Base-by-base conservation (phyloP, 2,113 vertebrate species). In the Eretmodus cyanostictus region DNA sequence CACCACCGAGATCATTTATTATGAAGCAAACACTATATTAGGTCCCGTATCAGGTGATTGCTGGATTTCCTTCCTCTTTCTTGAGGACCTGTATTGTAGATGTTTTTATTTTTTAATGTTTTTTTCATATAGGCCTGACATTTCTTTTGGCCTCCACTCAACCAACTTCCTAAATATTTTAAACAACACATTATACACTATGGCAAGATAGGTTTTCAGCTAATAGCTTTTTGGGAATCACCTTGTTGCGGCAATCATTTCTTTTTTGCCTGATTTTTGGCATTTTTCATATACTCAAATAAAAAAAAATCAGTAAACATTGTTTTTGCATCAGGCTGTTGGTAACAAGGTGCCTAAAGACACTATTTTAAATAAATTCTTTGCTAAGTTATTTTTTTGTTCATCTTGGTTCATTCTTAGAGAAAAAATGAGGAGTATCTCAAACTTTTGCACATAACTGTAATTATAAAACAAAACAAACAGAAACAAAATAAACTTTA, bases 391-490 rank as follows among this genome's bases (percentile, higher is more conserved):
- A 2, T 16, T 6, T 71, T 71, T 71, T 42, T 73, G 9, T 17
- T 66, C 34, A 38, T 66, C 34, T 14, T 29, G 40, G 40, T 47
- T 73, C 40, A 76, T 47, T 17, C 24, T 16, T 47, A 29, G 40
- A 73, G 40, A 5, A 27, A 27, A 73, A 71, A 71, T 0, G 0
- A 73, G 5, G 38, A 0, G 0, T 24, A 24, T 16, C 2, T 10
- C 38, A 73, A 73, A 73, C 38, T 4, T 73, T 17, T 45, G 38
- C 2, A 45, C 38, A 17, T 4, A 45, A 27, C 38, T 1, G 8
- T 16, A 73, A 14, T 14, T 1, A 40, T 42, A 71, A 42, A 71
- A 27, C 1, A 66, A 66, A 68, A 61, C 3, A 57, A 6, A 61
- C 57, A 34, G 57, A 61, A 19, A 34, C 29, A 34, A 34, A 34